A percentile compares a stretch with the other conserved stretches of the same genome.
Evolutionary conservation across 2,888 invertebrate genomes (phyloP).

Genomic region (Vandiemenella viatica): DNA sequence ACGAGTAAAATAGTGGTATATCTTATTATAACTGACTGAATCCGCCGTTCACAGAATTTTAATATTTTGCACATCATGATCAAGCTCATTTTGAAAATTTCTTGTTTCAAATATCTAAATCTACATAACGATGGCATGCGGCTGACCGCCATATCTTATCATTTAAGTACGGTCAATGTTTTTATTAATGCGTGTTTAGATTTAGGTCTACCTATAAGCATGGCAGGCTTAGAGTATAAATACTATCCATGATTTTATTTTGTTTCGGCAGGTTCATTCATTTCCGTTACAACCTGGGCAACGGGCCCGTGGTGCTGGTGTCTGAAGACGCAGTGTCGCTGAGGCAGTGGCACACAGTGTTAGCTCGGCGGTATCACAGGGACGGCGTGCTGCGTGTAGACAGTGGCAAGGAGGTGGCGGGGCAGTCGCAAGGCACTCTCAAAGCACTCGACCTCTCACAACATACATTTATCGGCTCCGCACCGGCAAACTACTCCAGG

Average conservation of each 20-base stretch:
- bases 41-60: no score
- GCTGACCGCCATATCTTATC: no score
- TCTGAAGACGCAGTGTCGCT: constrained; percentile 57
- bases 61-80: no score
- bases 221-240: not conserved
- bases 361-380: constrained; percentile 65
- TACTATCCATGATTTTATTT: not conserved
- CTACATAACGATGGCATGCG: no score
- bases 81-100: no score
- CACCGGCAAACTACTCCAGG: constrained; percentile 61
- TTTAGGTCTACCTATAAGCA: not conserved
- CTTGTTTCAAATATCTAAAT: no score
- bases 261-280: constrained; percentile 42
- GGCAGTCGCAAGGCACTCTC: constrained; percentile 61
- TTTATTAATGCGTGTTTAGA: no score
- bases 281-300: constrained; percentile 71
- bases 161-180: no score
- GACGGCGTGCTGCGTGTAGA: constrained; percentile 71
- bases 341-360: constrained; percentile 60
- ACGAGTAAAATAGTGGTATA: no score
- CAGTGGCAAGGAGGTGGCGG: constrained; percentile 60
- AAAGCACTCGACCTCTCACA: constrained; percentile 68
- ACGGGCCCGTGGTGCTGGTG: constrained; percentile 56
- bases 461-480: constrained; percentile 63
- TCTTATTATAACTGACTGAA: no score